Conservation (phyloP, 2,113 vertebrate genomes). For the Larimichthys crocea region DNA sequence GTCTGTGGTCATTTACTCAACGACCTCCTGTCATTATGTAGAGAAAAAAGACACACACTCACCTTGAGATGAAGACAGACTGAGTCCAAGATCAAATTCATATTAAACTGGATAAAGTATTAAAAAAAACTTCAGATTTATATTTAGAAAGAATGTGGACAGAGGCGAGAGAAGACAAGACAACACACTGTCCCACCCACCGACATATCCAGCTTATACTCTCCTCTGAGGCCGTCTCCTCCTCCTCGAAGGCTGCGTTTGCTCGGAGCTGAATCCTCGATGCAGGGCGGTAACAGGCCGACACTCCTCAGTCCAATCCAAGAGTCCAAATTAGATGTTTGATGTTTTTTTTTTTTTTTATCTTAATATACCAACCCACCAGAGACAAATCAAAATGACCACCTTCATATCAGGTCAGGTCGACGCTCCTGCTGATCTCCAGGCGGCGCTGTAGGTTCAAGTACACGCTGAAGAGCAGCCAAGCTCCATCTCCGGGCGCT, state of each 20-base stretch:
- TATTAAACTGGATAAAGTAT: neutral
- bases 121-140: neutral
- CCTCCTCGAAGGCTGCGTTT: neutral
- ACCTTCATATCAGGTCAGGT: constrained; percentile 76
- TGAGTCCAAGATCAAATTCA: constrained; percentile 14
- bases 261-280: neutral
- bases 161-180: neutral
- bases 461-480: constrained; percentile 46
- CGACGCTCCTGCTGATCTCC: constrained; percentile 76
- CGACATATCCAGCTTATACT: neutral
- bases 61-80: constrained; percentile 20
- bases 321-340: neutral
- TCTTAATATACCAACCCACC: neutral
- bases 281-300: neutral
- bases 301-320: neutral
- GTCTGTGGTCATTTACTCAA: neutral
- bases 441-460: constrained; percentile 81
- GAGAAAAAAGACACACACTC: constrained; percentile 14
- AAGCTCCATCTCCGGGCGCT: constrained; percentile 52
- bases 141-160: neutral
- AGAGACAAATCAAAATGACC: too few species aligned
- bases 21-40: neutral
- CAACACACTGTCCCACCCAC: neutral
- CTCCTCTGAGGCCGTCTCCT: neutral
- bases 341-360: neutral